Conservation (phyloP, 2,797 vertebrate species). For the Aphelocoma californica region DNA sequence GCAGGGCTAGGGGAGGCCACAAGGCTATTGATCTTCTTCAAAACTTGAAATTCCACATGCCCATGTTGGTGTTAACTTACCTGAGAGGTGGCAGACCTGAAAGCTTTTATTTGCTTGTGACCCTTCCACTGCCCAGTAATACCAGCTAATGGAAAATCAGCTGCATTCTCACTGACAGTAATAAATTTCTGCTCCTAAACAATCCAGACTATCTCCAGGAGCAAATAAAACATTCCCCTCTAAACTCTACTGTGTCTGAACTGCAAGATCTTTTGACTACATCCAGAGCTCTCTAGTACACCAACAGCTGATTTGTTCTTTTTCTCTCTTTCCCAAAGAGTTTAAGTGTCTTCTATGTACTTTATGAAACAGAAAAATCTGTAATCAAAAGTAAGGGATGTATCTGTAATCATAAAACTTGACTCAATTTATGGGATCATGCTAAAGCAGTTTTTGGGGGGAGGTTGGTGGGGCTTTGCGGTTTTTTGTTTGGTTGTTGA, state of each 20-base stretch:
- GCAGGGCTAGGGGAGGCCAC: not conserved
- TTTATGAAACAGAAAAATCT: not conserved
- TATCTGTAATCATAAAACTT: not conserved
- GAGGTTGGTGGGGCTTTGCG: not conserved
- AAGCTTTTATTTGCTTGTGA: not conserved
- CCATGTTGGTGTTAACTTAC: not conserved
- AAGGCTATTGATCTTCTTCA: not conserved
- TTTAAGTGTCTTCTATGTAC: not conserved
- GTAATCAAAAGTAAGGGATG: not conserved
- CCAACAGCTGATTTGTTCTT: not conserved
- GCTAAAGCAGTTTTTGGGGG: not conserved
- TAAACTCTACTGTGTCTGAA: not conserved
- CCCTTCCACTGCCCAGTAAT: not conserved
- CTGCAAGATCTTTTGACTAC: not conserved
- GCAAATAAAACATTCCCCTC: not conserved
- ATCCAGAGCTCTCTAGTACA: not conserved
- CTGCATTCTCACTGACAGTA: not conserved
- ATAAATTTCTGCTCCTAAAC: not conserved
- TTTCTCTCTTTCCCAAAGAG: not conserved
- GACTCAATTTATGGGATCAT: not conserved
- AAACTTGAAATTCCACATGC: not conserved
- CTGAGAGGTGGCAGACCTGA: not conserved
- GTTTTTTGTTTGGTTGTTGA: not conserved
- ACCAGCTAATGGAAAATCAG: constrained; percentile 9
- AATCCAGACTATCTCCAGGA: not conserved